phyloP scores from a whole-genome alignment of 2,113 vertebrate species.

The Eudyptes chrysolophus region DNA sequence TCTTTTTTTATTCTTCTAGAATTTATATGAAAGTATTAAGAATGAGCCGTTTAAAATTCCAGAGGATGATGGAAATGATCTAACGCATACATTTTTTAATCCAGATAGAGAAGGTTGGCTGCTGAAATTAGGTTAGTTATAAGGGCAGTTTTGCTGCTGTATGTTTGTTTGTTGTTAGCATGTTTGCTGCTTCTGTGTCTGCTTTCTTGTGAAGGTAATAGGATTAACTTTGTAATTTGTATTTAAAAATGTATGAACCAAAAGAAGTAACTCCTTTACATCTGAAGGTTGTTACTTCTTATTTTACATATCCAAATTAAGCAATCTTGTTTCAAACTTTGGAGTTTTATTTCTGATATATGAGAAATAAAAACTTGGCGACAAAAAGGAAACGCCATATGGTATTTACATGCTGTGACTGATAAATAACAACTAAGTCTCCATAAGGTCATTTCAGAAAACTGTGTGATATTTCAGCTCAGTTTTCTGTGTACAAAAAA shows the following conservation, averaged over 20 bases:
- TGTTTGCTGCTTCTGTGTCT: not conserved
- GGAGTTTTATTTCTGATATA: constrained; percentile 20
- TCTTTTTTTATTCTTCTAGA: constrained; percentile 74
- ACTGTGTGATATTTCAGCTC: not conserved
- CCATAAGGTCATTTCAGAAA: constrained; percentile 25
- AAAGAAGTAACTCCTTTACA: not conserved
- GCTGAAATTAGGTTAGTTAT: constrained; percentile 90
- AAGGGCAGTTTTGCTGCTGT: not conserved
- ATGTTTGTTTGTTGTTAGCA: not conserved
- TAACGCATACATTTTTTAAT: constrained; percentile 99
- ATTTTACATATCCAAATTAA: not conserved
- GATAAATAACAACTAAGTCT: constrained; percentile 1
- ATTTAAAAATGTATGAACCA: not conserved
- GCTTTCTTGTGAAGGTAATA: not conserved
- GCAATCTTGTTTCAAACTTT: not conserved
- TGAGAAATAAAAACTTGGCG: not conserved
- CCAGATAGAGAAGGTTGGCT: constrained; percentile 98
- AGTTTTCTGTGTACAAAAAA: constrained; percentile 22
- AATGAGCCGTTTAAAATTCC: constrained; percentile 99
- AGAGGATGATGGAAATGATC: constrained; percentile 96
- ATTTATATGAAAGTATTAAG: constrained; percentile 99
- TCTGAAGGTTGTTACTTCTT: not conserved
- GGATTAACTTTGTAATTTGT: not conserved
- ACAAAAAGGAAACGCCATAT: not conserved
- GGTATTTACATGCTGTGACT: not conserved